Base-by-base conservation (phyloP, 2,888 invertebrate species). In the Watsonalla cultraria region DNA sequence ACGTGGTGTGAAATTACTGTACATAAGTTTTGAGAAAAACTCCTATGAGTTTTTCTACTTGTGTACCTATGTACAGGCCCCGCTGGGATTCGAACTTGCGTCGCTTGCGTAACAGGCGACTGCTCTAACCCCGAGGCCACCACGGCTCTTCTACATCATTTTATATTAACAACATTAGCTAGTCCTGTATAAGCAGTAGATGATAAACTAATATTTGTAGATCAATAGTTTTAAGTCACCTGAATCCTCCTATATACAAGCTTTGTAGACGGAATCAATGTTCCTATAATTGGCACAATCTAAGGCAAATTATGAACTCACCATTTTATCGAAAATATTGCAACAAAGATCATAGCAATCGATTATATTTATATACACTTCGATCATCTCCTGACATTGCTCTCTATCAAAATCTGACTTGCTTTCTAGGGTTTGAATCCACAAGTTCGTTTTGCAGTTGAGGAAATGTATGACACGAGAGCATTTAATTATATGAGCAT, bases 301-400 rank as follows among this genome's bases (percentile, higher is more conserved):
- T 24, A 2, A 24, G 24, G 2, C n/a, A n/a, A n/a, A n/a, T n/a
- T n/a, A n/a, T 11, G 9, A 42, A 50, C 51, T 61, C 51, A 66
- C 66, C 58, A 58, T 35, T 14, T 15, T 8, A 48, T 63, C 53
- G 35, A 62, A 61, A 5, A 55, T 34, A 5, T 47, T 48, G n/a
- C 54, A 55, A 8, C 49, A 59, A 5, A 64, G 13, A 9, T 52
- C 42, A 33, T 54, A 60, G 14, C 57, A 51, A 6, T 61, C 47
- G 0, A 59, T 24, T 53, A 66, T 58, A 24, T 52, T 37, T 35
- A 47, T 11, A 9, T 56, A 66, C 9, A 47, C 47, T 0, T 47
- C n/a, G 8, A 56, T 55, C 13, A 58, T 35, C 9, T 53, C 39
- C 4, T 9, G 6, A 14, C 42, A 51, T 33, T 49, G 8, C 0